Percentiles rank a stretch among this genome's conserved stretches.
Conservation (phyloP, 2,113 vertebrate genomes). For the Ahaetulla prasina region DNA sequence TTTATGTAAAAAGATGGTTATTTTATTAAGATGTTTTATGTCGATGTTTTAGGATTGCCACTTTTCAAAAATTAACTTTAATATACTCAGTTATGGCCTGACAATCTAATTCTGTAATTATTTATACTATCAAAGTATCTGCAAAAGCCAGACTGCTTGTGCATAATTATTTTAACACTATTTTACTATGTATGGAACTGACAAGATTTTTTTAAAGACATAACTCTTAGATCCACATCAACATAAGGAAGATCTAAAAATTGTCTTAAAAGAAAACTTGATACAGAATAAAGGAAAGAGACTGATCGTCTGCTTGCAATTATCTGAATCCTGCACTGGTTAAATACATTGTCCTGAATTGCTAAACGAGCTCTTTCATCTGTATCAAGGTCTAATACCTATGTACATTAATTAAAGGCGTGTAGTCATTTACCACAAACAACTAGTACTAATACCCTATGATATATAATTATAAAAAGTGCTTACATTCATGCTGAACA, state of each 20-base stretch:
- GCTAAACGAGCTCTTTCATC: constrained; percentile 63
- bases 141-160: background rate
- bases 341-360: constrained; percentile 59
- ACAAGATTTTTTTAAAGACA: background rate
- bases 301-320: constrained; percentile 62
- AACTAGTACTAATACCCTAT: background rate
- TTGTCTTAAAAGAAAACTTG: constrained; percentile 28
- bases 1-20: background rate
- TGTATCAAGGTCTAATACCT: constrained; percentile 55
- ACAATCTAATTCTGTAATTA: background rate
- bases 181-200: background rate
- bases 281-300: constrained; percentile 55
- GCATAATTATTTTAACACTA: background rate
- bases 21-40: background rate
- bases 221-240: background rate
- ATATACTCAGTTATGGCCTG: background rate
- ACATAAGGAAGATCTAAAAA: background rate
- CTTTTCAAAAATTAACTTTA: background rate
- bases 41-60: background rate
- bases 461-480: background rate
- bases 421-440: constrained; percentile 5
- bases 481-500: background rate
- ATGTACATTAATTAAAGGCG: constrained; percentile 65
- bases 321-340: constrained; percentile 65
- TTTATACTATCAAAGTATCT: background rate